Evolutionary conservation across 2,113 vertebrate genomes (phyloP), one percentile per base, ranked within the genome.

Genomic region (Phaethon lepturus): DNA sequence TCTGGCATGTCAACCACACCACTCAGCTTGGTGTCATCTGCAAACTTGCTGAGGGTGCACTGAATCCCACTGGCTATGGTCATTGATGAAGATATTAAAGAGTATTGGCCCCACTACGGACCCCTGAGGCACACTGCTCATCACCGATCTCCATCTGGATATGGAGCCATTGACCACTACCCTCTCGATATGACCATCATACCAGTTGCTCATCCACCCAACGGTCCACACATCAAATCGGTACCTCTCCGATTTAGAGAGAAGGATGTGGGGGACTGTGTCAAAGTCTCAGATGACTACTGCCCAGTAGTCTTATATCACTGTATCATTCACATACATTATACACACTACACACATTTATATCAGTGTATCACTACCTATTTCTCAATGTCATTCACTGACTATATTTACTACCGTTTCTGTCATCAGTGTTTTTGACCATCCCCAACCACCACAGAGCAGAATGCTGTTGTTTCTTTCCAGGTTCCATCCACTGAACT

Each of bases 11-110:
- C 20, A 56, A 20, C 35, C 1, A 1, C 12, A 50, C 19, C 19
- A 42, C 31, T 44, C 24, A 52, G 24, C 53, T 59, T 77, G 11
- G 11, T 25, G 45, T 52, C 10, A 8, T 25, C 25, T 52, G 35
- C 16, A 49, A 35, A 60, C 2, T 7, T 53, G 29, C 28, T 44
- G 29, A 88, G 49, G 7, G 49, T 63, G 11, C 47, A 40, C 17
- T 55, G 0, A 0, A n/a, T 56, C 23, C 10, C n/a, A 13, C n/a
- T 52, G 26, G 15, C 9, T 10, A 2, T 49, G 26, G 26, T 45
- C 47, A 52, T 7, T 44, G 55, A 22, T 31, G 31, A 69, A 55
- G 17, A 45, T 22, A 53, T 29, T 38, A 33, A 24, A 64, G 28
- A 29, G 22, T 7, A 47, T 15, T 17, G 12, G 18, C 49, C 19